These are phyloP conservation scores for Clostera curtula DNA, from an alignment of 2,888 invertebrate genomes.

Conservation along the genomic window DNA sequence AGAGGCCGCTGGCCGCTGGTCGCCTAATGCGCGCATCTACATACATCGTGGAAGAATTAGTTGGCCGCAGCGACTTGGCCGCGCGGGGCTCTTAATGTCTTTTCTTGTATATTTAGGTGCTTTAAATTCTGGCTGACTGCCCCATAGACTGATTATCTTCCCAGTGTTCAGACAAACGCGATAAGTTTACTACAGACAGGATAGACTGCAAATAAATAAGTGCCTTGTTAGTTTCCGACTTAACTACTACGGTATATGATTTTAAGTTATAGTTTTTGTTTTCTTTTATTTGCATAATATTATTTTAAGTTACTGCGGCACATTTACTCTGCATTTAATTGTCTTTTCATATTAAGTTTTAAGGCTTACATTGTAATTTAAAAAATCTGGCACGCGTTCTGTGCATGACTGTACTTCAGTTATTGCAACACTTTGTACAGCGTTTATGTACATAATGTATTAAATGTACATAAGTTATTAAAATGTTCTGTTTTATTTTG, in stretches of 20 bases:
- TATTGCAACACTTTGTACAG: conserved; percentile 23
- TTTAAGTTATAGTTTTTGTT: conserved; percentile 17
- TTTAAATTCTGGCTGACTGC: no score
- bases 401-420: conserved; percentile 18
- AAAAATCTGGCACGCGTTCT: no score
- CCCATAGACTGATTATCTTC: conserved; percentile 4
- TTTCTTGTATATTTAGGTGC: no score
- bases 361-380: conserved; percentile 21
- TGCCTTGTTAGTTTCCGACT: neutral
- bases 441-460: conserved; percentile 53
- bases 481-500: conserved; percentile 45
- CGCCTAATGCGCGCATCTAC: no score
- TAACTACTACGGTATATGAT: conserved; percentile 8
- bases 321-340: conserved; percentile 57
- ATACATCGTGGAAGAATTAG: no score
- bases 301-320: conserved; percentile 34
- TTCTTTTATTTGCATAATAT: conserved; percentile 13
- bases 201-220: no score
- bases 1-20: no score
- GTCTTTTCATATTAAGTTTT: conserved; percentile 27
- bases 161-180: conserved; percentile 1
- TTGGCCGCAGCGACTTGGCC: no score
- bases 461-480: conserved; percentile 62
- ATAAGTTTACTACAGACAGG: no score
- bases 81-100: no score